Evolutionary conservation across 1,140 invertebrate species (phyloP), one percentile per base, ranked within the genome.

Genomic region (Hydropsyche tenuis): DNA sequence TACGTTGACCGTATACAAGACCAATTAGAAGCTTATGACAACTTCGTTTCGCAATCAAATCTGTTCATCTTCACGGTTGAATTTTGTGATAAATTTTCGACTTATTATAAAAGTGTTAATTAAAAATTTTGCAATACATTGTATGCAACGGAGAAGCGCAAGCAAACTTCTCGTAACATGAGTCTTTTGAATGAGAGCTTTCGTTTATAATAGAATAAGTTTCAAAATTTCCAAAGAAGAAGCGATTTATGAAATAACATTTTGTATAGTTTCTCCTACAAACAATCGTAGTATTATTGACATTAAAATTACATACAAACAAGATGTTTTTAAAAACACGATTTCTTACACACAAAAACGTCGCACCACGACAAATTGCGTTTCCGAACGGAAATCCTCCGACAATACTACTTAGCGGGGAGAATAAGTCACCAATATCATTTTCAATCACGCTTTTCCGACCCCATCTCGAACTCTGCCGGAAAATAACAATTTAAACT

Each of bases 401-500:
- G 48, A 53, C 48, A 53, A 53, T 53, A 53, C 48, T 53, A 18
- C 48, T 53, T 53, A 53, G 20, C 23, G 4, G 4, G 23, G 22
- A 25, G 23, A 25, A 60, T 60, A 60, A 60, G 56, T 60, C 56
- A 60, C 22, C 56, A 60, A 60, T 60, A 60, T 60, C 22, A 60
- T 60, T 60, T 60, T 60, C 56, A 60, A 60, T 60, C 56, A 60
- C 56, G 56, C 56, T 60, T 60, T 27, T 9, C 1, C 56, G 18
- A 68, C 69, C 66, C 37, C 72, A 43, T 64, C 42, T 63, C 30
- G 16, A 14, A 12, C 27, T 53, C 12, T 56, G 60, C 53, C 23
- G 27, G 18, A 22, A 48, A 68, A 70, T 70, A 48, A 45, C 68
- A 70, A 70, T 70, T 70, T 56, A 56, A 56, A 56, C 48, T 56